A percentile compares a stretch with the other conserved stretches of the same genome.
Evolutionary conservation across 2,797 vertebrate species (phyloP).

Genomic region (Acropternis orthonyx): DNA sequence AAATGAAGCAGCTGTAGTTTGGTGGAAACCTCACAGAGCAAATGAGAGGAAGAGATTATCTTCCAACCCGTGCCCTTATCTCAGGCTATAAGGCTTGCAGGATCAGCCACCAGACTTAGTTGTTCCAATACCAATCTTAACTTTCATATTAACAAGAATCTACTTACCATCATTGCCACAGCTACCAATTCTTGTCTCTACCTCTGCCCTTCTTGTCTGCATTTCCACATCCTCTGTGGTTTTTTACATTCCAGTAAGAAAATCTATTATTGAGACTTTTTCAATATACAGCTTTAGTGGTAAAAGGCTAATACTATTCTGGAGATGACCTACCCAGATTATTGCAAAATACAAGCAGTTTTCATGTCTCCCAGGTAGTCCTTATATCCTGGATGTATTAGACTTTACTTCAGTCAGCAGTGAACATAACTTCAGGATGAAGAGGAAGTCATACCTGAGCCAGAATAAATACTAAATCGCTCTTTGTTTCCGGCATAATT

Average conservation of each 20-base stretch:
- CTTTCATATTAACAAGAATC: not conserved
- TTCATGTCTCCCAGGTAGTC: fast-evolving
- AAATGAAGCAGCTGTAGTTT: not conserved
- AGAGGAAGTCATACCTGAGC: not conserved
- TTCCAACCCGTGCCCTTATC: not conserved
- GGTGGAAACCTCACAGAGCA: not conserved
- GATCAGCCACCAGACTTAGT: not conserved
- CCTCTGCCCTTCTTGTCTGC: not conserved
- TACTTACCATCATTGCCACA: not conserved
- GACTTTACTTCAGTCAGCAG: not conserved
- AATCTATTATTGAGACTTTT: not conserved
- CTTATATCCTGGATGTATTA: not conserved
- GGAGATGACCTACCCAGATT: not conserved
- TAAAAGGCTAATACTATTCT: not conserved
- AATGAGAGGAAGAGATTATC: slow-evolving; percentile 35
- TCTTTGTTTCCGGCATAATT: not conserved
- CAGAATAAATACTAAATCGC: fast-evolving
- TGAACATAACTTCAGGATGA: not conserved
- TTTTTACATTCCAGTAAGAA: not conserved
- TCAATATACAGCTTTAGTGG: not conserved
- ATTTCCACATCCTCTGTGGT: not conserved
- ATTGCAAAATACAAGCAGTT: not conserved
- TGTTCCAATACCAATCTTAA: not conserved
- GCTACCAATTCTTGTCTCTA: not conserved
- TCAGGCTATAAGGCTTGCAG: not conserved